These are phyloP conservation scores for Glaucidium brasilianum DNA, from an alignment of 2,113 vertebrate genomes.

Conservation along the genomic window DNA sequence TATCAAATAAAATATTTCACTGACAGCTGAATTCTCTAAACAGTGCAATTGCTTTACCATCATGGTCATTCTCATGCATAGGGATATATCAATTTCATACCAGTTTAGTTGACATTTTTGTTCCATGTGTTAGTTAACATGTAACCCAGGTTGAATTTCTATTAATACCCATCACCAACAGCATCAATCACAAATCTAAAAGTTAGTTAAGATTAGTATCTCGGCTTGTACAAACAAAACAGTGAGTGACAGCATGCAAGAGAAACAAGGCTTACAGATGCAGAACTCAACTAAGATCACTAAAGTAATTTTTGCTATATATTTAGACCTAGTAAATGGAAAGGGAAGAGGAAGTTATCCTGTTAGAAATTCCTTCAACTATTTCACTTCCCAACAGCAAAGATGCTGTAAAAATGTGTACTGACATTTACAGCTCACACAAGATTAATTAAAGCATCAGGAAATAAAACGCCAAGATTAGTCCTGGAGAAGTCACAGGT, in stretches of 20 bases:
- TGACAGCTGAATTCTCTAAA: no score
- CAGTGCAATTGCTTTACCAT: no score
- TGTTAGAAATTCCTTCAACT: not conserved
- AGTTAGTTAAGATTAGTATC: not conserved
- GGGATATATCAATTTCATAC: no score
- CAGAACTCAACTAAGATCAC: not conserved
- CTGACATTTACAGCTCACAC: not conserved
- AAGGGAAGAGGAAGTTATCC: not conserved
- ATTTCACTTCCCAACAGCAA: not conserved
- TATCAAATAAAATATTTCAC: no score
- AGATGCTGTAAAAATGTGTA: not conserved
- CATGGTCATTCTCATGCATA: no score
- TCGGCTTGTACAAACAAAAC: not conserved
- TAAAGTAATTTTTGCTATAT: not conserved
- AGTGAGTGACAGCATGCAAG: not conserved
- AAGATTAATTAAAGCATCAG: slow-evolving; percentile 38
- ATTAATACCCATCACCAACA: no score
- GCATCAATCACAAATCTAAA: no score
- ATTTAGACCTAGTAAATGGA: not conserved
- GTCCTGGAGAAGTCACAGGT: slow-evolving; percentile 3
- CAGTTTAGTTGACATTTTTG: no score
- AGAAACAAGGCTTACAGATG: not conserved
- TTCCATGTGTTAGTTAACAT: no score
- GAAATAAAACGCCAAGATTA: slow-evolving; percentile 30
- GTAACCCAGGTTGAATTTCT: no score